Conservation (phyloP, 2,113 vertebrate species). For the Galeopterus variegatus region DNA sequence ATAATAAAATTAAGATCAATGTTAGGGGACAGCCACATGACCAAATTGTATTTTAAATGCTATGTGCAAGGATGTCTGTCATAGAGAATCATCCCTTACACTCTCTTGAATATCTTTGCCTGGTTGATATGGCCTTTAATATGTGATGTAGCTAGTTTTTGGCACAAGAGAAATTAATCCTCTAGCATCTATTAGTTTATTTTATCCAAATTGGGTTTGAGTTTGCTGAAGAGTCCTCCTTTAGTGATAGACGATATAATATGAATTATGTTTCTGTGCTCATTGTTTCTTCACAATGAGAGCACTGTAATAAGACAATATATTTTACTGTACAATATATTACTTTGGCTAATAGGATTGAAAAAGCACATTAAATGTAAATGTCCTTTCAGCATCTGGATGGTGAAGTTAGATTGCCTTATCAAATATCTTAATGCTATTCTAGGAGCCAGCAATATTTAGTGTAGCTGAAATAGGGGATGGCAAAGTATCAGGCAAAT, state of each 20-base stretch:
- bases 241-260: slow-evolving; percentile 53
- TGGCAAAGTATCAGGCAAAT: background rate
- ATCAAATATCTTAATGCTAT: slow-evolving; percentile 6
- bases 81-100: background rate
- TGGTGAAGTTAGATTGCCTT: slow-evolving; percentile 58
- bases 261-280: slow-evolving; percentile 55
- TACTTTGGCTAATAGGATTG: slow-evolving; percentile 72
- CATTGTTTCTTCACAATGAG: slow-evolving; percentile 55
- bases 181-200: slow-evolving; percentile 26
- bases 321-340: slow-evolving; percentile 68
- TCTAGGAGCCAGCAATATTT: slow-evolving; percentile 38
- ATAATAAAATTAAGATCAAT: slow-evolving; percentile 63
- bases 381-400: slow-evolving; percentile 67
- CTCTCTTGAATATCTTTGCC: slow-evolving; percentile 60
- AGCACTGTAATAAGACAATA: slow-evolving; percentile 48
- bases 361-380: slow-evolving; percentile 66
- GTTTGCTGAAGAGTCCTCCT: slow-evolving; percentile 24
- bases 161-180: slow-evolving; percentile 36
- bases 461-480: background rate
- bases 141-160: background rate
- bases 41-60: background rate
- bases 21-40: background rate
- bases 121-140: slow-evolving; percentile 61
- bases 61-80: background rate
- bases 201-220: slow-evolving; percentile 37